A percentile compares a stretch with the other conserved stretches of the same genome.
phyloP scores from a whole-genome alignment of 2,113 vertebrate species.

The Chloropsis cyanopogon region DNA sequence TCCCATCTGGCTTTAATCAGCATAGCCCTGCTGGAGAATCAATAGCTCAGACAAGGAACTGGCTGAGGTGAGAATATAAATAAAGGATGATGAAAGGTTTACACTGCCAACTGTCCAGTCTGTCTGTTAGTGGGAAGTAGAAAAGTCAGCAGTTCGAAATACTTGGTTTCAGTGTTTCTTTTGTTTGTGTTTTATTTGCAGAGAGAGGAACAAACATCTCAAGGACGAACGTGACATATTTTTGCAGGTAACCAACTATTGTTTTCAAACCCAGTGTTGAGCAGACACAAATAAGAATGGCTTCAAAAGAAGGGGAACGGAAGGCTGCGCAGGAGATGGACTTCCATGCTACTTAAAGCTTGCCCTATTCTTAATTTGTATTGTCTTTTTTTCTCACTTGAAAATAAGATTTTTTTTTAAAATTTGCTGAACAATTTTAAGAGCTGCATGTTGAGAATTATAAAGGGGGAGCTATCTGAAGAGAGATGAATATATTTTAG shows the following conservation, averaged over 20 bases:
- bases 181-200: slow-evolving; percentile 49
- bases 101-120: neutral
- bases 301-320: neutral
- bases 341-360: neutral
- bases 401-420: neutral
- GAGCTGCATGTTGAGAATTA: neutral
- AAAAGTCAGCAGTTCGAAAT: neutral
- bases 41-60: neutral
- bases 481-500: neutral
- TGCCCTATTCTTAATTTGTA: neutral
- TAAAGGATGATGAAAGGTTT: neutral
- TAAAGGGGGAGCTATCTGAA: neutral
- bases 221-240: slow-evolving; percentile 84
- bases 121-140: neutral
- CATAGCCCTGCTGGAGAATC: neutral
- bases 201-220: slow-evolving; percentile 94
- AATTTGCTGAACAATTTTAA: neutral
- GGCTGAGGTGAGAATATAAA: neutral
- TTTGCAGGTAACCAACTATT: slow-evolving; percentile 68
- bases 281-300: neutral
- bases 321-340: neutral
- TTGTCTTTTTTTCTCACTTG: neutral
- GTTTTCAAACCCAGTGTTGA: neutral
- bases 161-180: neutral
- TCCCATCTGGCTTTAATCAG: neutral